A percentile compares a stretch with the other conserved stretches of the same genome.
Evolutionary conservation across 2,797 vertebrate species (phyloP).

Genomic region (Paratrypauchen microcephalus): DNA sequence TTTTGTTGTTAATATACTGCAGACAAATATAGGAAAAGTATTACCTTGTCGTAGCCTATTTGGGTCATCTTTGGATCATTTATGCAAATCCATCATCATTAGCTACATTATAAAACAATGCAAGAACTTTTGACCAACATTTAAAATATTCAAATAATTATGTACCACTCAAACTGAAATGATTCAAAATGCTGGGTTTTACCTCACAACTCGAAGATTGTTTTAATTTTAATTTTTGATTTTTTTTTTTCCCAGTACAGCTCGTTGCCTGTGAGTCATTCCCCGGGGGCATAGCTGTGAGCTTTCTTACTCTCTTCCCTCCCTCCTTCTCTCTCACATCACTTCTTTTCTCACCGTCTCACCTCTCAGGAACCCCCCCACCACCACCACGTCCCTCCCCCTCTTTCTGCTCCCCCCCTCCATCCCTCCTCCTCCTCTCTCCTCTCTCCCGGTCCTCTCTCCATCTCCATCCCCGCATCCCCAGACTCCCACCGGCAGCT

Average conservation of each 20-base stretch:
- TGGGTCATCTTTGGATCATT: too few species aligned
- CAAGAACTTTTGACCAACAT: not conserved
- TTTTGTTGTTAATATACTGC: too few species aligned
- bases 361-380: constrained; percentile 20
- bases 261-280: constrained; percentile 77
- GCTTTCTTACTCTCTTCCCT: constrained; percentile 21
- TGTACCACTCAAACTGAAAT: not conserved
- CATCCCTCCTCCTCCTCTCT: constrained; percentile 48
- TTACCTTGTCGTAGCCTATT: too few species aligned
- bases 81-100: too few species aligned
- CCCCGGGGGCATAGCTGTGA: constrained; percentile 77
- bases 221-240: too few species aligned
- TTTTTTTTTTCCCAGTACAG: constrained; percentile 14
- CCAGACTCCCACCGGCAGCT: constrained; percentile 88
- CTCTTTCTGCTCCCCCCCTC: not conserved
- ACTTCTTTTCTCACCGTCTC: constrained; percentile 20
- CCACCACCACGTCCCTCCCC: constrained; percentile 17
- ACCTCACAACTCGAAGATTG: constrained; percentile 2
- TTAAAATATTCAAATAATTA: not conserved
- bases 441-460: constrained; percentile 49
- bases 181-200: not conserved
- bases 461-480: constrained; percentile 77
- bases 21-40: too few species aligned
- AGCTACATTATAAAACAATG: not conserved
- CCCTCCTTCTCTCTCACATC: constrained; percentile 18